Evolutionary conservation across 2,113 vertebrate species (phyloP).

Genomic region (Macroglossus sobrinus): DNA sequence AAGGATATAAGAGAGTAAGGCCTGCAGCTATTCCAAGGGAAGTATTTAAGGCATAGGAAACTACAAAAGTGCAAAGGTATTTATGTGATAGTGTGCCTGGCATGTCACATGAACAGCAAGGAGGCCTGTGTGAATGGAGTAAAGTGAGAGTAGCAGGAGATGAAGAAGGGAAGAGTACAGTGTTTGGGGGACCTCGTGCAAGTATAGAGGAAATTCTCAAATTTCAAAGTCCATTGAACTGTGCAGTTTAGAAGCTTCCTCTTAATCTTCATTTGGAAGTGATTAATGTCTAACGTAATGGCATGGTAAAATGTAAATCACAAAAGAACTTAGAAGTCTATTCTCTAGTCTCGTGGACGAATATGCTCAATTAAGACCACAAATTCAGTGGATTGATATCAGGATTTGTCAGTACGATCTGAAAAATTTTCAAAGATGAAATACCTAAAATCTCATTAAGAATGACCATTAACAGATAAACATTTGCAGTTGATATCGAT

Average conservation of each 20-base stretch:
- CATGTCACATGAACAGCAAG: not conserved
- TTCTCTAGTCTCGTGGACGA: not conserved
- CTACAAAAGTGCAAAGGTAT: not conserved
- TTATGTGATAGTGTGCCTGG: not conserved
- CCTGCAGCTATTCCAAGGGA: not conserved
- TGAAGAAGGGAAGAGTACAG: not conserved
- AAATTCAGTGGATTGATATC: not conserved
- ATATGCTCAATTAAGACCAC: not conserved
- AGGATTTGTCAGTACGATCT: not conserved
- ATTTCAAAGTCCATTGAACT: constrained; percentile 21
- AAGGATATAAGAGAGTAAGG: not conserved
- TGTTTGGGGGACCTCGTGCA: not conserved
- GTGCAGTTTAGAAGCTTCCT: not conserved
- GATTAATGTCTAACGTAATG: not conserved
- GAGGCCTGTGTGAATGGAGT: not conserved
- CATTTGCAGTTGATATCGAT: not conserved
- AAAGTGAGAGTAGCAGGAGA: not conserved
- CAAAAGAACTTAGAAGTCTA: not conserved
- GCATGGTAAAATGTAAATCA: not conserved
- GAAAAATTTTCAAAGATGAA: not conserved
- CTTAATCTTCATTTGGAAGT: constrained; percentile 1
- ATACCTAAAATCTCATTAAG: not conserved
- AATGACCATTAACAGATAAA: not conserved
- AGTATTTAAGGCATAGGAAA: not conserved
- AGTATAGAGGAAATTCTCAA: not conserved